These are phyloP conservation scores for Boulengeromyrus knoepffleri DNA, from an alignment of 2,113 vertebrate genomes.

Conservation along the genomic window DNA sequence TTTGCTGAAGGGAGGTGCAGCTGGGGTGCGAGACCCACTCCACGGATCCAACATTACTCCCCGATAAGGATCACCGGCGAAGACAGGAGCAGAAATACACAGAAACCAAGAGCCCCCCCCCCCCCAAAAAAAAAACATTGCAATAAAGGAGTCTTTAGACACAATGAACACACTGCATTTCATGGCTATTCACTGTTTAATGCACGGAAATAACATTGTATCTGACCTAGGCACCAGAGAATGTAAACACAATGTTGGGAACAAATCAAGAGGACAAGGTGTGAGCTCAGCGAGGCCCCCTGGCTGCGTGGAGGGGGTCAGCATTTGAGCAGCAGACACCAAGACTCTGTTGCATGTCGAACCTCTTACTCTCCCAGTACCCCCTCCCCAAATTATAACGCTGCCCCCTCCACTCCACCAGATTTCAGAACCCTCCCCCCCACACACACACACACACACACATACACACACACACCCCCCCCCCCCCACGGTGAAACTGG, in stretches of 20 bases:
- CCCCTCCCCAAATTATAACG: background rate
- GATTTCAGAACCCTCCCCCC: background rate
- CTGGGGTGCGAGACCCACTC: background rate
- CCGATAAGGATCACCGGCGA: background rate
- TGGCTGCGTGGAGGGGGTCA: background rate
- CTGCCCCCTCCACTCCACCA: background rate
- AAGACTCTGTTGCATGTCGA: background rate
- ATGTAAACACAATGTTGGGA: slow-evolving; percentile 85
- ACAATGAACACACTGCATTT: slow-evolving; percentile 51
- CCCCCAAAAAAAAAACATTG: slow-evolving; percentile 32
- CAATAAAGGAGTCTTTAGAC: slow-evolving; percentile 45
- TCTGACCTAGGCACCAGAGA: slow-evolving; percentile 95
- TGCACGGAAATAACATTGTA: slow-evolving; percentile 77
- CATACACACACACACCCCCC: too few relatives aligned
- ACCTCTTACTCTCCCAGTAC: background rate
- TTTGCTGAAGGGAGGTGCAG: background rate
- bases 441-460: background rate
- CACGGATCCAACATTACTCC: background rate
- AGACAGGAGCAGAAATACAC: background rate
- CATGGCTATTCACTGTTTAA: slow-evolving; percentile 74
- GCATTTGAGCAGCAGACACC: background rate
- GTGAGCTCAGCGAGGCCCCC: background rate
- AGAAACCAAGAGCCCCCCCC: background rate
- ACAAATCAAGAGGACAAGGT: slow-evolving; percentile 79
- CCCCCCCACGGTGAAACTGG: slow-evolving; percentile 25